Evolutionary conservation across 2,113 vertebrate genomes (phyloP).

Genomic region (Sinocyclocheilus anshuiensis): DNA sequence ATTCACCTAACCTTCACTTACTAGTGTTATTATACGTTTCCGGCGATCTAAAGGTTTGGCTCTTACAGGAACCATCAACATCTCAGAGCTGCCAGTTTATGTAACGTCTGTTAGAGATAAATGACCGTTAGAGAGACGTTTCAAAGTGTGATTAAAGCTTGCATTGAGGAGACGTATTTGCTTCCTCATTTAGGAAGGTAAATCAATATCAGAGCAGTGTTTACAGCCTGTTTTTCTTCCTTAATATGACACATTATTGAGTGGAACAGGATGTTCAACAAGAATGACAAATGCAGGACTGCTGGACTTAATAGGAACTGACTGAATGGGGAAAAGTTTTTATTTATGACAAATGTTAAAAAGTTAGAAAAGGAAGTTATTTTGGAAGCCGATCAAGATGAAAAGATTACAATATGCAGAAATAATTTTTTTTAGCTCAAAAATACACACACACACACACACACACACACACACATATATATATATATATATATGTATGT

Average conservation of each 20-base stretch:
- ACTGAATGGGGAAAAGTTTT: not conserved
- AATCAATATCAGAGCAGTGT: not conserved
- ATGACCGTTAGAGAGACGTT: not conserved
- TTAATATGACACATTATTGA: no score
- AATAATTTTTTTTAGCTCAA: no score
- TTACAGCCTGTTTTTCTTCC: not conserved
- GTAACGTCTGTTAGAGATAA: not conserved
- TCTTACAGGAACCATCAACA: not conserved
- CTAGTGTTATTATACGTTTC: conserved; percentile 4
- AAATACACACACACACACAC: no score
- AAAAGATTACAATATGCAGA: not conserved
- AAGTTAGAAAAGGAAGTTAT: not conserved
- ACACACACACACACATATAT: no score
- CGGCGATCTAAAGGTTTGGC: not conserved
- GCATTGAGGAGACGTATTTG: not conserved
- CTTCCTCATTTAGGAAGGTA: not conserved
- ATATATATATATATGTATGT: no score
- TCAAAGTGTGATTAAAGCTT: not conserved
- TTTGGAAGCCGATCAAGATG: not conserved
- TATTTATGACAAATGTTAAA: not conserved
- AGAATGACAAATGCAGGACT: no score
- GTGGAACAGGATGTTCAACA: no score
- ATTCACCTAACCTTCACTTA: conserved; percentile 34
- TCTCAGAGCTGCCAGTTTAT: not conserved
- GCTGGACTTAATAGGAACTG: no score